These are phyloP conservation scores for Scyliorhinus canicula DNA, from an alignment of 2,797 vertebrate species.

Conservation along the genomic window DNA sequence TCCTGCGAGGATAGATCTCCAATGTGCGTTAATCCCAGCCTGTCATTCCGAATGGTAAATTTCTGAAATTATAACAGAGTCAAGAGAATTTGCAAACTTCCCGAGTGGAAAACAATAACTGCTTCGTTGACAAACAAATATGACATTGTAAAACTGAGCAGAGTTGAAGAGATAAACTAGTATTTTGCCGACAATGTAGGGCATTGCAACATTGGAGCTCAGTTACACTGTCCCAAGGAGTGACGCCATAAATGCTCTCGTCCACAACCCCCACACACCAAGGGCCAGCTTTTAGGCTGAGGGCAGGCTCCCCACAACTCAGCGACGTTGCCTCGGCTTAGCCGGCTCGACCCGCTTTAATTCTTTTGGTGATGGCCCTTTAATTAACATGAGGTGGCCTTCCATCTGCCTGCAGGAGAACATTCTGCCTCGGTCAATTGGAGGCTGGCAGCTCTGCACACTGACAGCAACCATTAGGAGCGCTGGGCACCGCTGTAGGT, in stretches of 20 bases:
- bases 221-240: not conserved
- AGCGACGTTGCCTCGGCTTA: not conserved
- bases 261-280: not conserved
- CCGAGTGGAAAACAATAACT: not conserved
- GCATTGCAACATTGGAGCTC: not conserved
- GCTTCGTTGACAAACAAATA: not conserved
- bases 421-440: too few relatives aligned
- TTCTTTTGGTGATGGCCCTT: too few relatives aligned
- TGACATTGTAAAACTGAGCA: not conserved
- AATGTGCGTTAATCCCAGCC: constrained; percentile 70
- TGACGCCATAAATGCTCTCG: not conserved
- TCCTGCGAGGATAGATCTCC: constrained; percentile 81
- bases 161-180: not conserved
- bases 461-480: too few relatives aligned
- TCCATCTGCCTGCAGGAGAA: not conserved
- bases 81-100: not conserved
- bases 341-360: too few relatives aligned
- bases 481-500: not conserved
- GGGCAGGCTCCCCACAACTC: too few relatives aligned
- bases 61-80: constrained; percentile 51
- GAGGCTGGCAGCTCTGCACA: too few relatives aligned
- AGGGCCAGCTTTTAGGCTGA: not conserved
- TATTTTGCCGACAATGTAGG: not conserved
- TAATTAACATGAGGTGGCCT: too few relatives aligned
- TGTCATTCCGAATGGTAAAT: constrained; percentile 61